These are phyloP conservation scores for Colossoma macropomum DNA, from an alignment of 2,113 vertebrate species.

Conservation along the genomic window DNA sequence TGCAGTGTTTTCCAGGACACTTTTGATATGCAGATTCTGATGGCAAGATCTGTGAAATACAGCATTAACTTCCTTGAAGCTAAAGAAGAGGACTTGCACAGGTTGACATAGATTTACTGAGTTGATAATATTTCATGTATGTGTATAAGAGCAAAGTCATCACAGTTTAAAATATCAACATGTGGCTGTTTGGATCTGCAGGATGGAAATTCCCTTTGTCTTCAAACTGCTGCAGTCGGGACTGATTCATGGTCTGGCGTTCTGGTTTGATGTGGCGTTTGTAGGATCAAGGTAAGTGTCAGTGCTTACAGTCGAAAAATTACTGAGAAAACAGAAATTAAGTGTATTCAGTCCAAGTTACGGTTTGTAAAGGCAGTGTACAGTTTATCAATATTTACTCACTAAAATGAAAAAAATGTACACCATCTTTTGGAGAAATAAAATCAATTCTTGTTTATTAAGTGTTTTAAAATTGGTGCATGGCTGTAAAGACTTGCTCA, in stretches of 20 bases:
- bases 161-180: not conserved
- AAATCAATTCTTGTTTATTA: too few relatives aligned
- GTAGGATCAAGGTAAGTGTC: conserved; percentile 76
- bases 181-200: conserved; percentile 54
- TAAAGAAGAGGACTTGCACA: conserved; percentile 78
- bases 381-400: too few relatives aligned
- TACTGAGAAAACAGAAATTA: not conserved
- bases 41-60: conserved; percentile 81
- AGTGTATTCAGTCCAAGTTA: too few relatives aligned
- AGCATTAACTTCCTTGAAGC: conserved; percentile 80
- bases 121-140: not conserved
- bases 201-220: conserved; percentile 83
- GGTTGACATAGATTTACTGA: conserved; percentile 53
- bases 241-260: conserved; percentile 81
- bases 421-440: too few relatives aligned
- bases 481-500: too few relatives aligned
- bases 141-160: not conserved
- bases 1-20: conserved; percentile 71
- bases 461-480: too few relatives aligned
- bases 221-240: conserved; percentile 81
- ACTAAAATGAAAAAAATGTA: too few relatives aligned
- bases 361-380: too few relatives aligned
- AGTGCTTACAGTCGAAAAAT: not conserved
- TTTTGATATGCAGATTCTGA: conserved; percentile 82
- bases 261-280: conserved; percentile 87